Evolutionary conservation across 2,888 invertebrate species (phyloP), one percentile per base, ranked within the genome.

Genomic region (Drosophila kanekoi): DNA sequence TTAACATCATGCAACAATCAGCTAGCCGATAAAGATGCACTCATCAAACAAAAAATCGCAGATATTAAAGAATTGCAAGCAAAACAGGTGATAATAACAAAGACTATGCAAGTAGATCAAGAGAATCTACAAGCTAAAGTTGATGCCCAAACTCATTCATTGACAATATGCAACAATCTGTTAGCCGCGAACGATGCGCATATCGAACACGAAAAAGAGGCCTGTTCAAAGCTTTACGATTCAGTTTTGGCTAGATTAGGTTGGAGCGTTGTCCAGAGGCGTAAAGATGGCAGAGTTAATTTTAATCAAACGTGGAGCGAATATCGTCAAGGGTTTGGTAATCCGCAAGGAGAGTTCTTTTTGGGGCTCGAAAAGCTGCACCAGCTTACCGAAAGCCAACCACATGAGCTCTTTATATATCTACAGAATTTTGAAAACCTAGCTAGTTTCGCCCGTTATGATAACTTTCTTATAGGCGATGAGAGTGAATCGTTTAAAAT

Each of bases 201-300:
- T 16, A 38, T 38, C 13, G 14, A 5, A 20, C 16, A 28, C n/a
- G 11, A 33, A 8, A 9, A 32, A 5, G 18, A 14, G 0, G 11
- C 6, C 0, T 56, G 62, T n/a, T 0, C 44, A 0, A 41, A 48
- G 5, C 2, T 13, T 10, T 68, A 59, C 45, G 54, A 59, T 20
- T 49, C 49, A 1, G 9, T 13, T 0, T 10, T 44, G 9, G 18
- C 11, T 0, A 49, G 28, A 1, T 3, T 43, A 4, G 40, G 35
- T 2, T 69, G 66, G 69, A 66, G 16, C 3, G 67, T 69, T 32
- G 41, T 66, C 5, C 69, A 60, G 35, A 40, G 67, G 16, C 66
- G 67, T 23, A 16, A 1, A 5, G 41, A 69, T 54, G 41, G 47
- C 3, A 40, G 1, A 4, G 51, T 11, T 2, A 43, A 16, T 23